Percentiles rank a stretch among this genome's conserved stretches.
Conservation (phyloP, 2,888 invertebrate species). For the Acrobasis suavella region DNA sequence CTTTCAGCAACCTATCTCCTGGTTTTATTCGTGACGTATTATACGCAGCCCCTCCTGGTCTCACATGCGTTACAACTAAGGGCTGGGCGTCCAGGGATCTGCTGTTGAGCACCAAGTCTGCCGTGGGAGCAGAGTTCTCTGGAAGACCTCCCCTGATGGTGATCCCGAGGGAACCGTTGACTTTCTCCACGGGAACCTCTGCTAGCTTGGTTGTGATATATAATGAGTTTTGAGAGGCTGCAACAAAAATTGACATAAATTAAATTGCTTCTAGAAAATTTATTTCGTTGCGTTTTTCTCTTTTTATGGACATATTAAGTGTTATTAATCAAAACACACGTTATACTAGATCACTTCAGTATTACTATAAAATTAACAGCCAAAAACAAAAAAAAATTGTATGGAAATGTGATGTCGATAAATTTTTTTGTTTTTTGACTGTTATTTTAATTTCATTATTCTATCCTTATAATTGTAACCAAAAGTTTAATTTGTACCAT, state of each 20-base stretch:
- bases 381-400: no score
- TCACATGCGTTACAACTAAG: conserved; percentile 93
- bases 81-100: conserved; percentile 85
- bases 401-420: no score
- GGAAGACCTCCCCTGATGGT: conserved; percentile 91
- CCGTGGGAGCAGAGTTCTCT: conserved; percentile 79
- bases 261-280: not conserved
- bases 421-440: no score
- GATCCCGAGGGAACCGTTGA: conserved; percentile 93
- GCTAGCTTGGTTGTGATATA: conserved; percentile 90
- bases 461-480: no score
- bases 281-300: no score
- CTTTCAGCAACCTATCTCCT: conserved; percentile 93
- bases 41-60: conserved; percentile 94
- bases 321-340: no score
- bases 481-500: no score
- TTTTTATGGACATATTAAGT: no score
- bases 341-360: no score
- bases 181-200: conserved; percentile 90
- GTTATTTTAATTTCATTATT: no score
- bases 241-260: conserved; percentile 32
- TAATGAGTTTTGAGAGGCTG: conserved; percentile 86
- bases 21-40: conserved; percentile 94
- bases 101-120: conserved; percentile 84
- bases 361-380: no score